phyloP scores from a whole-genome alignment of 2,888 invertebrate genomes.

The Malthinus seriepunctatus region DNA sequence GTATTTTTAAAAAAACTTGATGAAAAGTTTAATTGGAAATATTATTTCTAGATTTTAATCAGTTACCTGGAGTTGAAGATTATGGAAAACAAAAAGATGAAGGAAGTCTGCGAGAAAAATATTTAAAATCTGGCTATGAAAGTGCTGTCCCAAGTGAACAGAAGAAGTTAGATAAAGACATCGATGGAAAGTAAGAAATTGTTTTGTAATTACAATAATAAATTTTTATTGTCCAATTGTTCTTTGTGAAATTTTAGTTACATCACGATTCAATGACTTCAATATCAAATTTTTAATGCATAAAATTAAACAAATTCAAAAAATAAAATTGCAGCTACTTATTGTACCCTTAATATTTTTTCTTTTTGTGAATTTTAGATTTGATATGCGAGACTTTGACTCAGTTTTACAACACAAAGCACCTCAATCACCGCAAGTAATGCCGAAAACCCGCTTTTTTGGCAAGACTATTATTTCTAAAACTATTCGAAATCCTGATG shows the following conservation, averaged over 20 bases:
- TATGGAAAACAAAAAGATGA: neutral
- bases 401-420: constrained; percentile 33
- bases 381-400: constrained; percentile 40
- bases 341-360: no score
- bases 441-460: constrained; percentile 51
- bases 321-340: no score
- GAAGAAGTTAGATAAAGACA: constrained; percentile 55
- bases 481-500: constrained; percentile 61
- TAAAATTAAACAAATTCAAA: no score
- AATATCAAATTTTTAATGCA: no score
- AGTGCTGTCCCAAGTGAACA: constrained; percentile 33
- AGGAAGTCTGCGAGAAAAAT: constrained; percentile 56
- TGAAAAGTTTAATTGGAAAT: constrained; percentile 12
- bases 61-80: constrained; percentile 16
- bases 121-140: constrained; percentile 58
- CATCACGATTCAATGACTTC: no score
- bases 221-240: no score
- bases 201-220: neutral
- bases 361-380: constrained; percentile 32
- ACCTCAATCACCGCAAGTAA: constrained; percentile 21
- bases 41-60: constrained; percentile 14
- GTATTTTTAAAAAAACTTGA: constrained; percentile 6
- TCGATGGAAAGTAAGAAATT: constrained; percentile 61
- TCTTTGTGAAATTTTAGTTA: no score
- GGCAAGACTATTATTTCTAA: constrained; percentile 60